Conservation (phyloP, 2,113 vertebrate species). For the Salminus brasiliensis region DNA sequence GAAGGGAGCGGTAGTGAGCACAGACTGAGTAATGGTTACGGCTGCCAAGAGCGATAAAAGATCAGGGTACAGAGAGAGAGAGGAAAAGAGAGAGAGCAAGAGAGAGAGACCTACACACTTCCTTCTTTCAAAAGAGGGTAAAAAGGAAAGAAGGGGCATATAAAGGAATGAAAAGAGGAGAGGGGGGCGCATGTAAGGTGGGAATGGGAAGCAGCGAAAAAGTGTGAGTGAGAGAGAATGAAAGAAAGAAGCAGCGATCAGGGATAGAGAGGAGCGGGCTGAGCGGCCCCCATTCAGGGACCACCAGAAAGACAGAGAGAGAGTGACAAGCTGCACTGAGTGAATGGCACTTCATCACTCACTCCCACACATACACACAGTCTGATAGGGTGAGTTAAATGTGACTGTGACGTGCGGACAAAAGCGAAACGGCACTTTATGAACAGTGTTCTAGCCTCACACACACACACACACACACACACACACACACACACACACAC, state of each 20-base stretch:
- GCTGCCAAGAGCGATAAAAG: conserved; percentile 70
- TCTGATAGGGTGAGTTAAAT: conserved; percentile 42
- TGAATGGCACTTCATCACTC: conserved; percentile 76
- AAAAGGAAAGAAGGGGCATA: conserved; percentile 61
- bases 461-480: not conserved
- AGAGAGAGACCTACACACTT: conserved; percentile 64
- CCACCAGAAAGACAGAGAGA: conserved; percentile 65
- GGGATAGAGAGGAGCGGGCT: conserved; percentile 61
- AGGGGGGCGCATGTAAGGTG: conserved; percentile 74
- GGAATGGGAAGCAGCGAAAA: conserved; percentile 70
- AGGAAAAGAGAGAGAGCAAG: not conserved
- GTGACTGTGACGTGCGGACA: conserved; percentile 34
- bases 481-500: not conserved
- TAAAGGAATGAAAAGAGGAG: conserved; percentile 73
- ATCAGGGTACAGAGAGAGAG: conserved; percentile 47
- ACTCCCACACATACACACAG: conserved; percentile 54
- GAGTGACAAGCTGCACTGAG: conserved; percentile 76
- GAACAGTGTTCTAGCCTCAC: conserved; percentile 23
- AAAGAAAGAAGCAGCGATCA: conserved; percentile 40
- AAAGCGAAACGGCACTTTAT: conserved; percentile 40
- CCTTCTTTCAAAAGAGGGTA: conserved; percentile 49
- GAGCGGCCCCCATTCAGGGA: conserved; percentile 73
- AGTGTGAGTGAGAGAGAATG: conserved; percentile 48
- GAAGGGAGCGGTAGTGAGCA: conserved; percentile 60
- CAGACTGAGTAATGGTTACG: conserved; percentile 65